These are phyloP conservation scores for Bradypodion ventrale DNA, from an alignment of 2,797 vertebrate species.

Conservation along the genomic window DNA sequence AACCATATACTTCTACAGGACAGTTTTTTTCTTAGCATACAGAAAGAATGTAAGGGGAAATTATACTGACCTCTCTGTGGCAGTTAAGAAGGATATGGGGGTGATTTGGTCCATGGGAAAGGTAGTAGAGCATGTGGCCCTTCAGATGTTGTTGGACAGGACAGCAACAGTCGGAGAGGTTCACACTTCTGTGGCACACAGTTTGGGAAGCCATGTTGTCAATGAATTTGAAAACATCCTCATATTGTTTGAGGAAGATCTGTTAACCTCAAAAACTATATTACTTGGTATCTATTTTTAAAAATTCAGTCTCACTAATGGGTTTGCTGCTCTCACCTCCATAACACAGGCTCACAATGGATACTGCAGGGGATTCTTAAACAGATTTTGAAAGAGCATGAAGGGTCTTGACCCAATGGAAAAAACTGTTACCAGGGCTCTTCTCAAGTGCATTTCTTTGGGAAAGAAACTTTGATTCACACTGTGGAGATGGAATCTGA, in stretches of 20 bases:
- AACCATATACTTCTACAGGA: conserved; percentile 43
- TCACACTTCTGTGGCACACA: no score
- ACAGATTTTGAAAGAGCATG: not conserved
- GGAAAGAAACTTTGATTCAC: no score
- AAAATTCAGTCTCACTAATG: not conserved
- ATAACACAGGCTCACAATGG: not conserved
- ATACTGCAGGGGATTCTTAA: not conserved
- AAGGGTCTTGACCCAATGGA: not conserved
- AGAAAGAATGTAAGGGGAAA: not conserved
- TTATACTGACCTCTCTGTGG: not conserved
- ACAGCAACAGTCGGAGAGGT: no score
- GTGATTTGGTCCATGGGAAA: not conserved
- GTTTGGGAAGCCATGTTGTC: not conserved
- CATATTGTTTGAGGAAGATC: not conserved
- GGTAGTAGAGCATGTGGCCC: no score
- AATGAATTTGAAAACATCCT: not conserved
- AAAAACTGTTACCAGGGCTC: not conserved
- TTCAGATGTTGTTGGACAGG: no score
- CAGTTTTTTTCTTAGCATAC: not conserved
- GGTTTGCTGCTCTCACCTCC: not conserved
- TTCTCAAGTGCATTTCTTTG: not conserved
- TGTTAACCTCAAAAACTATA: not conserved
- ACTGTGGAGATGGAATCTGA: no score
- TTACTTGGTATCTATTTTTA: not conserved
- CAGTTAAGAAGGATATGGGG: no score